Evolutionary conservation across 1,140 invertebrate species (phyloP).

Genomic region (Drosophila carrolli): DNA sequence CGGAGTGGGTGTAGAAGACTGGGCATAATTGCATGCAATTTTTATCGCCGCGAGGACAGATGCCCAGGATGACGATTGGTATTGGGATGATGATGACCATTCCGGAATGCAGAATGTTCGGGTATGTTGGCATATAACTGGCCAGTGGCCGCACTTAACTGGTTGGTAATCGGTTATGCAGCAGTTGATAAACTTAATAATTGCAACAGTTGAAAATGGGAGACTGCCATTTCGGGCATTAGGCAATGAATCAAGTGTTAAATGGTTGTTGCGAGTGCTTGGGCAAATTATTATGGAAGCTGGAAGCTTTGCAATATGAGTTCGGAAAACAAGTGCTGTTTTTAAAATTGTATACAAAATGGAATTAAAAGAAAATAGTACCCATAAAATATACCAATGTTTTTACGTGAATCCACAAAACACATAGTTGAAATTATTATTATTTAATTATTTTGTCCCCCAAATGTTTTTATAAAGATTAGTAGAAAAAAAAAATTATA

Average conservation of each 20-base stretch:
- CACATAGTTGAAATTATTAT: too few species aligned
- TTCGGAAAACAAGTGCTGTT: too few species aligned
- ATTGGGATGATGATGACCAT: background rate
- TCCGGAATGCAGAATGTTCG: slow-evolving; percentile 2
- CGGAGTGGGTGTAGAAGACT: slow-evolving; percentile 1
- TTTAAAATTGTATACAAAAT: too few species aligned
- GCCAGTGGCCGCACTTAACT: slow-evolving; percentile 21
- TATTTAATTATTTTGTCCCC: too few species aligned
- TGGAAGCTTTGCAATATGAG: too few species aligned
- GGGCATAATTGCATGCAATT: slow-evolving; percentile 72
- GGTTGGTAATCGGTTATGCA: slow-evolving; percentile 31
- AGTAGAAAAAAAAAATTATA: too few species aligned
- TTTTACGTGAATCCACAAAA: too few species aligned
- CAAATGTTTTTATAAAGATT: too few species aligned
- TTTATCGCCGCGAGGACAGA: slow-evolving; percentile 56
- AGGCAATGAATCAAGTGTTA: slow-evolving; percentile 6
- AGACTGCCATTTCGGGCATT: background rate
- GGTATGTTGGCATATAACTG: slow-evolving; percentile 4
- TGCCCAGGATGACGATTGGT: slow-evolving; percentile 14
- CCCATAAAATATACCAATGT: too few species aligned
- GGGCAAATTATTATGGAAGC: too few species aligned
- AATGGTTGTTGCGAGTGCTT: background rate
- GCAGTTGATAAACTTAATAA: slow-evolving; percentile 36
- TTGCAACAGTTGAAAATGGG: slow-evolving; percentile 1
- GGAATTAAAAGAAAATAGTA: too few species aligned